Conservation (phyloP, 1,140 invertebrate genomes). For the Arion vulgaris region DNA sequence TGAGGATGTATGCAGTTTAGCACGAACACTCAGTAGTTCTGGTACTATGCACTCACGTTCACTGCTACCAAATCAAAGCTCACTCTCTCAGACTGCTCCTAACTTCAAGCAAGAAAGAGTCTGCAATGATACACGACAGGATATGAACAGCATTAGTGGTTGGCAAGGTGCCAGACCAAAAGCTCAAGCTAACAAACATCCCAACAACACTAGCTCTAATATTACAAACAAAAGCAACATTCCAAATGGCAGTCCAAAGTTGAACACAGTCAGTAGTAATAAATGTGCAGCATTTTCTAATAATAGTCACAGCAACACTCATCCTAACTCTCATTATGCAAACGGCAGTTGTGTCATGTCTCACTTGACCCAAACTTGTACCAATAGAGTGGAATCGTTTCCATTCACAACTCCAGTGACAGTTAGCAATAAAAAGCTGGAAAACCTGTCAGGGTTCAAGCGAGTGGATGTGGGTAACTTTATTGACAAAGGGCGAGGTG, state of each 20-base stretch:
- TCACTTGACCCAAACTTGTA: not conserved
- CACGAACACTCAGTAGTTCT: slow-evolving; percentile 19
- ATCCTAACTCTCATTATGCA: not conserved
- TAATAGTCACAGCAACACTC: not conserved
- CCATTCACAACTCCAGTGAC: not conserved
- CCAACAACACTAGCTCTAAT: not conserved
- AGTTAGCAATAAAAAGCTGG: slow-evolving; percentile 1
- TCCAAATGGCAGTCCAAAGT: slow-evolving; percentile 9
- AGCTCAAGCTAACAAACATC: not conserved
- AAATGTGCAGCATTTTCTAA: slow-evolving; percentile 8
- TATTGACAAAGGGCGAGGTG: not conserved
- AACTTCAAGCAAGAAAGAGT: slow-evolving; percentile 50
- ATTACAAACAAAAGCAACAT: slow-evolving; percentile 23
- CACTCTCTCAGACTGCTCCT: slow-evolving; percentile 57
- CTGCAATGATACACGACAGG: not conserved
- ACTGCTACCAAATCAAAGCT: too few species aligned
- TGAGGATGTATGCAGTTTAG: not conserved
- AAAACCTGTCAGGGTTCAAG: slow-evolving; percentile 7
- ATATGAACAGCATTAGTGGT: not conserved
- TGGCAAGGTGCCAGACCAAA: slow-evolving; percentile 34
- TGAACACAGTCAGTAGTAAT: not conserved
- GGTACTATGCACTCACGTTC: slow-evolving; percentile 52
- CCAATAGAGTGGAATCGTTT: slow-evolving; percentile 25
- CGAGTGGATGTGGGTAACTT: not conserved
- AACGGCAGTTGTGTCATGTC: not conserved